These are phyloP conservation scores for Tetranychus piercei DNA, from an alignment of 2,888 invertebrate species.

Conservation along the genomic window DNA sequence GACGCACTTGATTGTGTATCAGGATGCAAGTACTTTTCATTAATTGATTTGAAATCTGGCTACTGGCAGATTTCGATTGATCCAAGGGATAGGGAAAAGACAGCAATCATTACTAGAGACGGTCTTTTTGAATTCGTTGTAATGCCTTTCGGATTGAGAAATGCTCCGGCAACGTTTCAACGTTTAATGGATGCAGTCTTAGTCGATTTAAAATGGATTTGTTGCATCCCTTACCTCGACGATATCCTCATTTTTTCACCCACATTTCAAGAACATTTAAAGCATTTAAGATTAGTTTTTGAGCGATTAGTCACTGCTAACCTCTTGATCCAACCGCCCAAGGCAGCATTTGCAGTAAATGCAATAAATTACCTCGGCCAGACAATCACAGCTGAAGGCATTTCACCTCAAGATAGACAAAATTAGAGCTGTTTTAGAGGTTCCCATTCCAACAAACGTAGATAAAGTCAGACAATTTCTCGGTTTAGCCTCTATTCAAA, in stretches of 20 bases:
- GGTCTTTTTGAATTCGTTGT: not conserved
- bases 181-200: not conserved
- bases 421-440: not conserved
- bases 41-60: too few species aligned
- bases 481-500: not conserved
- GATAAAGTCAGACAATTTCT: not conserved
- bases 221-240: conserved; percentile 7
- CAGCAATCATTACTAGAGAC: too few species aligned
- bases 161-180: not conserved
- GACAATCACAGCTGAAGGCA: not conserved
- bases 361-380: not conserved
- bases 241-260: conserved; percentile 2
- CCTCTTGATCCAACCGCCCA: not conserved
- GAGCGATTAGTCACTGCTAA: not conserved
- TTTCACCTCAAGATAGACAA: not conserved
- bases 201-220: not conserved
- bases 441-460: not conserved
- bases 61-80: too few species aligned
- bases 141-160: not conserved
- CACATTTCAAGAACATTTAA: conserved; percentile 3
- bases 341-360: not conserved
- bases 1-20: too few species aligned
- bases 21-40: too few species aligned
- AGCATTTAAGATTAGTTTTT: not conserved
- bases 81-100: too few species aligned